A percentile compares a stretch with the other conserved stretches of the same genome.
Evolutionary conservation across 2,113 vertebrate species (phyloP).

Genomic region (Orientallactaga bullata): DNA sequence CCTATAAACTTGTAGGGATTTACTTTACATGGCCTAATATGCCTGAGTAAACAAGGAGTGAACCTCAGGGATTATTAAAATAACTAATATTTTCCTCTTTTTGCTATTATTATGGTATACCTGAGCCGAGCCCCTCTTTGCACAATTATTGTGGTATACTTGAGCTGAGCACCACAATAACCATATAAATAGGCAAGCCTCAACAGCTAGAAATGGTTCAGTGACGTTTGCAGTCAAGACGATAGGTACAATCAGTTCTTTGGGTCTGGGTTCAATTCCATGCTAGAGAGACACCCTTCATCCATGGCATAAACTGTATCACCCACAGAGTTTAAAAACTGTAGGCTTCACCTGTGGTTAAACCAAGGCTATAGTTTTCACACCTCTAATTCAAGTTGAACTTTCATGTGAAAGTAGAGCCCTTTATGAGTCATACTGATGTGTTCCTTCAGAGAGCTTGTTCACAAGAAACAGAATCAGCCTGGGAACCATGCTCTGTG

Average conservation of each 20-base stretch:
- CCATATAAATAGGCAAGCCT: neutral
- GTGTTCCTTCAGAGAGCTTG: neutral
- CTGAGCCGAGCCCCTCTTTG: neutral
- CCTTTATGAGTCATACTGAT: neutral
- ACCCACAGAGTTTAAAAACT: neutral
- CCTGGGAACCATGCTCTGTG: neutral
- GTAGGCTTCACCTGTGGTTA: neutral
- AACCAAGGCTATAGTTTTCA: neutral
- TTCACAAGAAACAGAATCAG: conserved; percentile 5
- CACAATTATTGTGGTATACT: neutral
- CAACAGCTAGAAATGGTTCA: neutral
- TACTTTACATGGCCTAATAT: neutral
- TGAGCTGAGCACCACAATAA: neutral
- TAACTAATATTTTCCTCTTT: neutral
- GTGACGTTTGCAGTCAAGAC: neutral
- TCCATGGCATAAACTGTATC: neutral
- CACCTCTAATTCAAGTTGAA: neutral
- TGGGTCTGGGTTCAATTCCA: neutral
- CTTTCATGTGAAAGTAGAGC: neutral
- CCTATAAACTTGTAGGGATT: neutral
- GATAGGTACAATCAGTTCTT: neutral
- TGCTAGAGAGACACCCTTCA: neutral
- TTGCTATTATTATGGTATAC: neutral
- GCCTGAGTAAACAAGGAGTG: neutral
- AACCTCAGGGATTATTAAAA: neutral